Conservation (phyloP, 1,140 invertebrate species). For the Caligus rogercresseyi region DNA sequence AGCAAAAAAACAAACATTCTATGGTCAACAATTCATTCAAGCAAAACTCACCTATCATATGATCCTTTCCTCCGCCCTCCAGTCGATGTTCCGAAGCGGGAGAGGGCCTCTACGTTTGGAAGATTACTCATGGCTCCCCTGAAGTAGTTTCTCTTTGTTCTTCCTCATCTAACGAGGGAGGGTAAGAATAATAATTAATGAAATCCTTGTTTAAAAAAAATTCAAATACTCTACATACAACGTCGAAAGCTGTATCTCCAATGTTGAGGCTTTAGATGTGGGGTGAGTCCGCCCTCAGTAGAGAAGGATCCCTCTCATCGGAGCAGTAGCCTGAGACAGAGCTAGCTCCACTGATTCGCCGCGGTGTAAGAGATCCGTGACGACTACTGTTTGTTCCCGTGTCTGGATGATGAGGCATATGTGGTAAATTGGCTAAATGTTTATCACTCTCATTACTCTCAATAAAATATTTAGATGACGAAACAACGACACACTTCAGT, state of each 20-base stretch:
- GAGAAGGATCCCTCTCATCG: constrained; percentile 19
- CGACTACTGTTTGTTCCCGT: constrained; percentile 27
- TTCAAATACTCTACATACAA: constrained; percentile 22
- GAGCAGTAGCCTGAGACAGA: constrained; percentile 40
- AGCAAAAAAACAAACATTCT: too few species aligned
- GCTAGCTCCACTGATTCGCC: constrained; percentile 44
- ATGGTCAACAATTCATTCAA: too few species aligned
- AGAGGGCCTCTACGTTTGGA: neutral
- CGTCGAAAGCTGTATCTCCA: constrained; percentile 28
- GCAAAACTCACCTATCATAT: constrained; percentile 5
- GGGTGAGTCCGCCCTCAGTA: constrained; percentile 22
- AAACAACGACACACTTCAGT: too few species aligned
- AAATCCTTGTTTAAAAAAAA: neutral
- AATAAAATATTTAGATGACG: neutral
- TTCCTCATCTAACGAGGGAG: constrained; percentile 33
- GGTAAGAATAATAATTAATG: constrained; percentile 11
- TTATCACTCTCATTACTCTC: neutral
- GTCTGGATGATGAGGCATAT: constrained; percentile 29
- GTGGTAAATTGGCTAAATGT: neutral
- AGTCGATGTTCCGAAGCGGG: neutral
- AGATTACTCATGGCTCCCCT: neutral
- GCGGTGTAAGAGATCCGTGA: constrained; percentile 29
- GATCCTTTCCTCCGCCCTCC: constrained; percentile 7
- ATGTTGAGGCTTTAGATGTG: constrained; percentile 24
- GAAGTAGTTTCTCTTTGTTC: constrained; percentile 26